A percentile compares a stretch with the other conserved stretches of the same genome.
Evolutionary conservation across 1,140 invertebrate genomes (phyloP).

Genomic region (Homarus americanus): DNA sequence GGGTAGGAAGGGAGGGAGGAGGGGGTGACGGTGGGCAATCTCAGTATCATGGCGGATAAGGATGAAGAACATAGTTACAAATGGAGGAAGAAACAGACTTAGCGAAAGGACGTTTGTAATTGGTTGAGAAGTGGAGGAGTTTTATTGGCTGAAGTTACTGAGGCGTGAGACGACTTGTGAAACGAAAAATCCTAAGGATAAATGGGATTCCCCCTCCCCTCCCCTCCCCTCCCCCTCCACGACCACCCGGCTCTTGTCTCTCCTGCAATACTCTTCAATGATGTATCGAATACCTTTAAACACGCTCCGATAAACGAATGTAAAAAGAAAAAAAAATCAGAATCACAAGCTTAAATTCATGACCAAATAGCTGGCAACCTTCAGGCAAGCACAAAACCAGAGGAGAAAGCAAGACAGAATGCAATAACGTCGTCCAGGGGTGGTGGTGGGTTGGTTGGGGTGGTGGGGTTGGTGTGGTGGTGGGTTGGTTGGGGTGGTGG

Average conservation of each 20-base stretch:
- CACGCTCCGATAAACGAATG: too few relatives aligned
- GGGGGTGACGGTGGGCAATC: background rate
- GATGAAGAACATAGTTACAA: background rate
- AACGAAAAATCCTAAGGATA: background rate
- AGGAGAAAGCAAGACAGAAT: constrained; percentile 36
- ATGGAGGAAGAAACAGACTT: background rate
- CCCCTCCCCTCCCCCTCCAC: too few relatives aligned
- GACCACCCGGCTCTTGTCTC: too few relatives aligned
- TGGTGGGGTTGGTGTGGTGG: too few relatives aligned
- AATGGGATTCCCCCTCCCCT: background rate
- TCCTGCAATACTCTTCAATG: too few relatives aligned
- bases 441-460: too few relatives aligned
- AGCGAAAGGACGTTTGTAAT: background rate
- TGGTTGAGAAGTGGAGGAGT: background rate
- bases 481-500: too few relatives aligned
- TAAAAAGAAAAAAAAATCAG: too few relatives aligned
- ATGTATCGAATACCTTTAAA: too few relatives aligned
- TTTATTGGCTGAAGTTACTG: constrained; percentile 1
- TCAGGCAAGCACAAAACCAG: background rate
- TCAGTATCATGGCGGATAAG: background rate
- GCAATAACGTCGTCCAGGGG: constrained; percentile 22
- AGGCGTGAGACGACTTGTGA: constrained; percentile 4
- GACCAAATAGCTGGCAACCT: background rate
- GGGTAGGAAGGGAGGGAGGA: background rate
- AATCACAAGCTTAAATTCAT: too few relatives aligned